Evolutionary conservation across 2,797 vertebrate genomes (phyloP), one percentile per base, ranked within the genome.

Genomic region (Poeciliopsis gracilis): DNA sequence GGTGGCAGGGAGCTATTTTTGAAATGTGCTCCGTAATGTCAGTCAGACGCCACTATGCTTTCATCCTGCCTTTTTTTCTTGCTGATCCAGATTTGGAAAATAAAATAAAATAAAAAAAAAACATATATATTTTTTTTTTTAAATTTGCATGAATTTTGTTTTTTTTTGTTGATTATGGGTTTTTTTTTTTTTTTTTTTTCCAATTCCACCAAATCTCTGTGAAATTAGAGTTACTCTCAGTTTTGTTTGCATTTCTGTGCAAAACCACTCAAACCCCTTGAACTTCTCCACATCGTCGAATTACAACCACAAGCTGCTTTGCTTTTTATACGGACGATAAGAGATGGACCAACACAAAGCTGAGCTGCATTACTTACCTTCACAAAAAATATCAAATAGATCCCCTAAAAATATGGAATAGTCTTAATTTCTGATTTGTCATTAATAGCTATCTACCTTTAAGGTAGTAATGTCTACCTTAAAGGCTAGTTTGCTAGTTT

Each of bases 1-100:
- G 96, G 96, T 93, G 94, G 96, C 94, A 94, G 95, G 94, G 95
- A 97, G 96, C 97, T 98, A 98, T 98, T 98, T 98, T 97, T 96
- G 96, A 97, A 94, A 93, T 95, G 90, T 91, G 95, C 95, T 96
- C 96, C 95, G 96, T 97, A 97, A 97, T 97, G 96, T 96, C 96
- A 97, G 96, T 96, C 96, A 91, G 85, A 88, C 80, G 55, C 86
- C 86, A 84, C 84, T 76, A 82, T 7, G 66, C 86, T 89, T 85
- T 90, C 75, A 80, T 79, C 87, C 82, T 82, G 41, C 82, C 47
- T 4, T 38, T 67, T 41, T 49, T 70, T 69, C 78, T 43, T 84
- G 69, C 46, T 71, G 33, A 61, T 30, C 57, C 7, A 41, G 59
- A 30, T 25, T 38, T 49, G 41, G 20, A 9, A 30, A n/a, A 69